phyloP scores from a whole-genome alignment of 2,113 vertebrate species.

The Motacilla tschutschensis region DNA sequence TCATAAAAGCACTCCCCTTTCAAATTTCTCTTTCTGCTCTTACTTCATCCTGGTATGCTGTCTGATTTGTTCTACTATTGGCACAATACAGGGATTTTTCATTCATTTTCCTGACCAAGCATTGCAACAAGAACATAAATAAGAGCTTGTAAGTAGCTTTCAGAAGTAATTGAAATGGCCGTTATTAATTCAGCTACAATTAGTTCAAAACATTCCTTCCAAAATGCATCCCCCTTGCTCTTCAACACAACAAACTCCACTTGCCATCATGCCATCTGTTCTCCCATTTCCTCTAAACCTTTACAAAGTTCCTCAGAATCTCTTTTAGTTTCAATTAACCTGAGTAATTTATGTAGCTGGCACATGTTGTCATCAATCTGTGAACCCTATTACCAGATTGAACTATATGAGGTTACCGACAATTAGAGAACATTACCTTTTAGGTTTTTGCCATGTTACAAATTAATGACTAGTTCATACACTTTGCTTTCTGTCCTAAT shows the following conservation, averaged over 20 bases:
- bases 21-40: neutral
- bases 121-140: neutral
- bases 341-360: constrained; percentile 53
- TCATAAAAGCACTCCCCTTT: neutral
- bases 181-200: neutral
- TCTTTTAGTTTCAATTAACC: constrained; percentile 63
- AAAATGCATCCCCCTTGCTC: constrained; percentile 18
- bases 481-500: neutral
- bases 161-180: neutral
- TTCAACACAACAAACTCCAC: neutral
- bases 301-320: constrained; percentile 35
- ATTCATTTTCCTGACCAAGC: neutral
- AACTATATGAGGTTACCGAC: constrained; percentile 15
- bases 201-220: constrained; percentile 13
- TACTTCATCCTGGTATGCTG: neutral
- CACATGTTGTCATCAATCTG: constrained; percentile 46
- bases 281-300: constrained; percentile 40
- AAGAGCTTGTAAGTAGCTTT: neutral
- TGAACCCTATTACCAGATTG: constrained; percentile 37
- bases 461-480: neutral
- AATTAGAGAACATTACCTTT: constrained; percentile 6
- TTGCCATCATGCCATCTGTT: constrained; percentile 55
- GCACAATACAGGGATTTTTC: neutral
- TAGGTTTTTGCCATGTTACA: neutral
- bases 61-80: neutral